These are phyloP conservation scores for Xylophagus ater DNA, from an alignment of 2,888 invertebrate species.

Conservation along the genomic window DNA sequence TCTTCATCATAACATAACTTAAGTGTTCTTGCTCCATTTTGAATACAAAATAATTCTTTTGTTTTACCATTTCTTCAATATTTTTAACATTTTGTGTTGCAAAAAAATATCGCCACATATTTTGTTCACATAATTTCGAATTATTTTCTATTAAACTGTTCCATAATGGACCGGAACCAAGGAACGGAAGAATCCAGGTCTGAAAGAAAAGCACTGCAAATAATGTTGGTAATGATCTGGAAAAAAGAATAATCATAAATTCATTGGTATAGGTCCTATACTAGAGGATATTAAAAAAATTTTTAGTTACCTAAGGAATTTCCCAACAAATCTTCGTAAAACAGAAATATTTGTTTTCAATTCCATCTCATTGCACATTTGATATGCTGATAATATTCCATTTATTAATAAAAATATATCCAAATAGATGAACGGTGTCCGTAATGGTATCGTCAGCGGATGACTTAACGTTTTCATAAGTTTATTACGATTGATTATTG, in stretches of 20 bases:
- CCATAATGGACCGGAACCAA: slow-evolving; percentile 57
- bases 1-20: no score
- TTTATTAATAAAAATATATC: slow-evolving; percentile 57
- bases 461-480: slow-evolving; percentile 42
- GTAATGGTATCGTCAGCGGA: slow-evolving; percentile 48
- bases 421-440: slow-evolving; percentile 53
- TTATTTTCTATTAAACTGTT: slow-evolving; percentile 50
- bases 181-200: slow-evolving; percentile 53
- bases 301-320: slow-evolving; percentile 47
- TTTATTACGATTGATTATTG: slow-evolving; percentile 49
- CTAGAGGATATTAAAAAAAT: neutral
- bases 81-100: slow-evolving; percentile 58
- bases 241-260: slow-evolving; percentile 17
- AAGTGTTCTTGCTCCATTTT: neutral
- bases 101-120: slow-evolving; percentile 57
- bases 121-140: slow-evolving; percentile 50
- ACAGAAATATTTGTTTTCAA: slow-evolving; percentile 45
- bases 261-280: neutral
- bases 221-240: slow-evolving; percentile 52
- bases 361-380: slow-evolving; percentile 44
- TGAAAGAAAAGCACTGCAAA: slow-evolving; percentile 53
- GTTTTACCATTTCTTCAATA: slow-evolving; percentile 57
- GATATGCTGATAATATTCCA: slow-evolving; percentile 52
- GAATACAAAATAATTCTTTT: no score
- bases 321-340: slow-evolving; percentile 46